Conservation (phyloP, 2,888 invertebrate species). For the Eupithecia pulchellata region DNA sequence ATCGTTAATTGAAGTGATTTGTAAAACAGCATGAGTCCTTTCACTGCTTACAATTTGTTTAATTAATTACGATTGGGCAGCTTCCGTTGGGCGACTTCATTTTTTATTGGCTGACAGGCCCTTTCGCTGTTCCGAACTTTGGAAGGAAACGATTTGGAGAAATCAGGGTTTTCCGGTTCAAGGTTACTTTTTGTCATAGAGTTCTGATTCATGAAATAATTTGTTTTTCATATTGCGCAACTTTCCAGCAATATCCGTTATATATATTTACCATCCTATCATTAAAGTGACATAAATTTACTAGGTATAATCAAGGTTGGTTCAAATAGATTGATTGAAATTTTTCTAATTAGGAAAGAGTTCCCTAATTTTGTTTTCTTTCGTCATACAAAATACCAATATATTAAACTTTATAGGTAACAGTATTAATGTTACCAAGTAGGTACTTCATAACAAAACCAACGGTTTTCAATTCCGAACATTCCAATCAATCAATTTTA, state of each 20-base stretch:
- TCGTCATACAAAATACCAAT: too few species aligned
- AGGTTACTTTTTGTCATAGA: not conserved
- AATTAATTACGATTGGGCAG: constrained; percentile 83
- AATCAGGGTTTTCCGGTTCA: not conserved
- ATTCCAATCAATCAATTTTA: too few species aligned
- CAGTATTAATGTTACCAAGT: too few species aligned
- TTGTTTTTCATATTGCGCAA: not conserved
- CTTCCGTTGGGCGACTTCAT: constrained; percentile 80
- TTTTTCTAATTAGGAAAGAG: too few species aligned
- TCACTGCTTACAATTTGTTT: constrained; percentile 84
- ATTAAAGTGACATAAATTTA: not conserved
- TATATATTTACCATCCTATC: not conserved
- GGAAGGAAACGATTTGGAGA: not conserved
- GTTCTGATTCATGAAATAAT: not conserved
- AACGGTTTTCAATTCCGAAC: too few species aligned
- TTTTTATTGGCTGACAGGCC: constrained; percentile 70
- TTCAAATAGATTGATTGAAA: too few species aligned
- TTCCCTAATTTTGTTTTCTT: too few species aligned
- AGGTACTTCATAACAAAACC: too few species aligned
- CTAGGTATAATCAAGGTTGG: too few species aligned
- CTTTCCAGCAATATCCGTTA: not conserved
- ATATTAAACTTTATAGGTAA: too few species aligned
- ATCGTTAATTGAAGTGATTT: constrained; percentile 85
- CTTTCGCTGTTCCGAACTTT: constrained; percentile 39
- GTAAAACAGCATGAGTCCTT: constrained; percentile 85